A percentile compares a stretch with the other conserved stretches of the same genome.
Conservation (phyloP, 2,113 vertebrate species). For the Butorides virescens region DNA sequence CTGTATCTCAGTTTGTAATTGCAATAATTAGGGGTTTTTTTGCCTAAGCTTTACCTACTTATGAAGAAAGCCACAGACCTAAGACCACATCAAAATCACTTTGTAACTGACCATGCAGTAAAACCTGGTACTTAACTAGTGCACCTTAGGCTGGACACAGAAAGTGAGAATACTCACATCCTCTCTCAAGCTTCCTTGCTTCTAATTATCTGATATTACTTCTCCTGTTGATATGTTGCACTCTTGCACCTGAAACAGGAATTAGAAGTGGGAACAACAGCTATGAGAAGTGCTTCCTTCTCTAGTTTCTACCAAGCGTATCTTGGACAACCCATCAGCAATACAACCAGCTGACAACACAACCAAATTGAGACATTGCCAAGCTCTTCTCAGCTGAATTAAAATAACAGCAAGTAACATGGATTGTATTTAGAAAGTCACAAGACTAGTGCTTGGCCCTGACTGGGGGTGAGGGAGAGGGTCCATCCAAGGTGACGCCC, state of each 20-base stretch:
- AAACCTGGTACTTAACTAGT: neutral
- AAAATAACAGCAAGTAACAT: neutral
- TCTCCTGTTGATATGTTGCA: neutral
- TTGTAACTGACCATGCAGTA: neutral
- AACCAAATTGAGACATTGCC: neutral
- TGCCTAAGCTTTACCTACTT: neutral
- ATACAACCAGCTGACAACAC: neutral
- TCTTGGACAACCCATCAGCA: neutral
- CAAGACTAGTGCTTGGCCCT: neutral
- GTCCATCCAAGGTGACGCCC: constrained; percentile 15
- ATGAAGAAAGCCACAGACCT: neutral
- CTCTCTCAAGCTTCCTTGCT: neutral
- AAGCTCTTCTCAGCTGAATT: neutral
- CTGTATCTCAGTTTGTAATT: neutral
- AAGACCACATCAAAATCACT: neutral
- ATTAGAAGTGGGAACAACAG: neutral
- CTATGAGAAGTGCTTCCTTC: neutral
- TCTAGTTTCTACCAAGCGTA: neutral
- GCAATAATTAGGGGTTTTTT: neutral
- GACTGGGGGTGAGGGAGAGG: neutral
- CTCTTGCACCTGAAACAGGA: neutral
- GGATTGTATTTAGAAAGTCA: neutral
- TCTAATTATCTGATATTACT: neutral
- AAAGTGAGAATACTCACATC: neutral
- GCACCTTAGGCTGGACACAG: neutral